Evolutionary conservation across 2,888 invertebrate genomes (phyloP), one percentile per base, ranked within the genome.

Genomic region (Polyploca ridens): DNA sequence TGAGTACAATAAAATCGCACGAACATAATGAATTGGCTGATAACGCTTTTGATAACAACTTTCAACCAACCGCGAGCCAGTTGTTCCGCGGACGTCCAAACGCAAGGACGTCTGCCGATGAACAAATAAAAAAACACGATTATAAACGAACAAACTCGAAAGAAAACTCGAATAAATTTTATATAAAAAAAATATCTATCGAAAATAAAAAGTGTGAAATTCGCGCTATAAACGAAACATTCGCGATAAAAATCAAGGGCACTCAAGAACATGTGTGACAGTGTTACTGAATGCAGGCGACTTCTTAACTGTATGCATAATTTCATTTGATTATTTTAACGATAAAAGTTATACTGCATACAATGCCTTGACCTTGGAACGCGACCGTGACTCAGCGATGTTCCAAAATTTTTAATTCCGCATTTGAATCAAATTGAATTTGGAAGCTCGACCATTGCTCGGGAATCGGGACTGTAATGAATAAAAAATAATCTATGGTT

Each of bases 61-160:
- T 57, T 66, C 75, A 68, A 72, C 86, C 84, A 82, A 83, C 77
- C 70, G 19, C 69, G 66, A 69, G 62, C 69, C 87, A 93, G 93
- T 93, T 82, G 86, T 81, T 80, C 83, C 76, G 83, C 88, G 82
- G 88, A 81, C 91, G 90, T 89, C 91, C 85, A 65, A 63, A 60
- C 70, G 81, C 69, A 65, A 78, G 87, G 89, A 90, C 89, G 92
- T 90, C 85, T 81, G 83, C 62, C 67, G 68, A 69, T 71, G 75
- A 78, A 83, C 73, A 54, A 54, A 54, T 46, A 46, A 68, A 69
- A 73, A 72, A 68, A 83, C 87, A 3, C 27, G 79, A 84, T 78
- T 79, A 71, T 69, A 76, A 85, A 88, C 90, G 87, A 90, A 87
- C 82, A 79, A 80, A 78, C 81, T 80, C 85, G 86, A 87, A 85